Percentiles rank a stretch among this genome's conserved stretches.
Conservation (phyloP, 2,888 invertebrate genomes). For the Lasioglossum villosulum region DNA sequence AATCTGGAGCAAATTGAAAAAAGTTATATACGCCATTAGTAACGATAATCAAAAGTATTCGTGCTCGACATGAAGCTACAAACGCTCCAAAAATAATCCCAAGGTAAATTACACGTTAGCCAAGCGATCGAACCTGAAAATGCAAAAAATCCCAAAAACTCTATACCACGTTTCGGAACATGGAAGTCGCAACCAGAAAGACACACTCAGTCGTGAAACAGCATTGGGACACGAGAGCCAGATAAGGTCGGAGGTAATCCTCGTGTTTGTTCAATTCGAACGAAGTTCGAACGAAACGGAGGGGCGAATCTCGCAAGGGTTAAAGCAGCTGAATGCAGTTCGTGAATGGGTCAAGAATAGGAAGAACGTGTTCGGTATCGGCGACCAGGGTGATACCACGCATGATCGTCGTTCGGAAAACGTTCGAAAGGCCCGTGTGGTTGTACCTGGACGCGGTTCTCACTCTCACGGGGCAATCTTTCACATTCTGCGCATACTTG, state of each 20-base stretch:
- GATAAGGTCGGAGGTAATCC: conserved; percentile 7
- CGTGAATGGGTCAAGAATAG: not conserved
- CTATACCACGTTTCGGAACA: not conserved
- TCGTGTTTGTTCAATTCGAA: not conserved
- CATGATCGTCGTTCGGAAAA: conserved; percentile 2
- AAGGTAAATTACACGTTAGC: not conserved
- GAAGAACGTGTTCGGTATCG: not conserved
- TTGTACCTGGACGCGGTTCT: not conserved
- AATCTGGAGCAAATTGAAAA: no score
- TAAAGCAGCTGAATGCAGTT: not conserved
- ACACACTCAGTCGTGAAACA: not conserved
- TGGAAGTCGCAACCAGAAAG: not conserved
- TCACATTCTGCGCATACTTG: conserved; percentile 81
- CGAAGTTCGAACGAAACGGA: not conserved
- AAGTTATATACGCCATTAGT: no score
- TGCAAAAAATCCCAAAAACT: not conserved
- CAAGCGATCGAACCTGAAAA: not conserved
- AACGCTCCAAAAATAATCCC: not conserved
- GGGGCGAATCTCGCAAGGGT: not conserved
- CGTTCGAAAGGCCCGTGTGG: not conserved
- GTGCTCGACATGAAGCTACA: not conserved
- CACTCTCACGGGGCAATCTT: conserved; percentile 77
- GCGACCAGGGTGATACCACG: not conserved
- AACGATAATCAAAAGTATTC: not conserved
- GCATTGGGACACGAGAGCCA: not conserved